These are phyloP conservation scores for Lucifuga dentata DNA, from an alignment of 2,113 vertebrate species.

Conservation along the genomic window DNA sequence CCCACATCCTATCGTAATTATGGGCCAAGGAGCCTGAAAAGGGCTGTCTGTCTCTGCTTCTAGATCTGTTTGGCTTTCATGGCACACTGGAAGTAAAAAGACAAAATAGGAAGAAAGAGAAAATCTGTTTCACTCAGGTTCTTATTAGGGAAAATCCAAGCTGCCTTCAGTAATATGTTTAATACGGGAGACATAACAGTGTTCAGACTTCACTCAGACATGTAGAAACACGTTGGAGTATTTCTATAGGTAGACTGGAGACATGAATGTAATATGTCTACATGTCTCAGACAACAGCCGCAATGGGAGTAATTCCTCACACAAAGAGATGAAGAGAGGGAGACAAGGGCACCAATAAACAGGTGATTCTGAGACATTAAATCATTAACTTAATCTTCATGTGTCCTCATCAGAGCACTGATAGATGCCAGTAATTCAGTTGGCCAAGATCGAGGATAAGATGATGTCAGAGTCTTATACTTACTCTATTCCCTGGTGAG, in stretches of 20 bases:
- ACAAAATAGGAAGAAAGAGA: conserved; percentile 56
- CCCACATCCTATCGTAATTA: conserved; percentile 70
- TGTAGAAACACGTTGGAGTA: conserved; percentile 43
- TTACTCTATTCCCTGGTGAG: conserved; percentile 25
- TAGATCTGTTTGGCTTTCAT: conserved; percentile 73
- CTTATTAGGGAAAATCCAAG: conserved; percentile 67
- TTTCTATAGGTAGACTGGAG: conserved; percentile 10
- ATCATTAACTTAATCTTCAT: conserved; percentile 34
- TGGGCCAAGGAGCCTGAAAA: conserved; percentile 72
- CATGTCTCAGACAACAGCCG: not conserved
- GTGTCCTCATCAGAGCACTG: conserved; percentile 22
- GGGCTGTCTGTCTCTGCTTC: conserved; percentile 69
- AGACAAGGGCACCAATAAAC: conserved; percentile 37
- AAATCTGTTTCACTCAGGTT: conserved; percentile 57
- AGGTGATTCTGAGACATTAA: conserved; percentile 37
- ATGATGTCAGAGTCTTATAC: conserved; percentile 47
- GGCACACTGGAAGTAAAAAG: conserved; percentile 55
- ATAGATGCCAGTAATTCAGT: conserved; percentile 43
- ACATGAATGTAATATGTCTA: conserved; percentile 5
- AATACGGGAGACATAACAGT: conserved; percentile 42
- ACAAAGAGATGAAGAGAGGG: conserved; percentile 37
- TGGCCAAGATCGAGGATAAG: conserved; percentile 24
- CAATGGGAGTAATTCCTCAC: conserved; percentile 14
- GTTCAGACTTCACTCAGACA: conserved; percentile 34
- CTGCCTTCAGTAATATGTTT: conserved; percentile 44